These are phyloP conservation scores for Choloepus didactylus DNA, from an alignment of 2,797 vertebrate genomes.

Conservation along the genomic window DNA sequence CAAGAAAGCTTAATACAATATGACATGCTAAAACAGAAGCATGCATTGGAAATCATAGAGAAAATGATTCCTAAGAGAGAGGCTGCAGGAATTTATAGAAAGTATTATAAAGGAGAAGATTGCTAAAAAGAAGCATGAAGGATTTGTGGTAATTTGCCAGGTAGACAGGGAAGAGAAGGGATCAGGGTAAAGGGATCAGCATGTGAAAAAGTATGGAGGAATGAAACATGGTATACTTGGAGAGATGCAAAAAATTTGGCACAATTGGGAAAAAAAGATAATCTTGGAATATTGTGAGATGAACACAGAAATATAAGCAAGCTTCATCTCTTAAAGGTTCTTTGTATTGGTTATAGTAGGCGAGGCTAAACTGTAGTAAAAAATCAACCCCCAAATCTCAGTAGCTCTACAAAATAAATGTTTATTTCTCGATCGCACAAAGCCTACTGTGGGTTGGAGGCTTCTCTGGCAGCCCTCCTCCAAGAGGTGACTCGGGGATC, in stretches of 20 bases:
- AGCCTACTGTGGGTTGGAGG: not conserved
- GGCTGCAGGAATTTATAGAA: not conserved
- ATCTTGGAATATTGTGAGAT: not conserved
- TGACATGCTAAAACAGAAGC: not conserved
- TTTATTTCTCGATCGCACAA: not conserved
- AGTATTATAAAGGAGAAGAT: not conserved
- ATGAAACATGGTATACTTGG: not conserved
- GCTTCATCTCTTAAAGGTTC: not conserved
- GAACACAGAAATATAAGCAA: rapidly evolving
- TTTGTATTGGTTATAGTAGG: not conserved
- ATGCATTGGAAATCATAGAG: rapidly evolving
- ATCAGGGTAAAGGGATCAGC: too few species aligned
- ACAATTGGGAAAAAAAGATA: not conserved
- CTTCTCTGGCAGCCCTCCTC: not conserved
- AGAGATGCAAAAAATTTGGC: not conserved
- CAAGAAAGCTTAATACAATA: not conserved
- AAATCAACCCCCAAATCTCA: not conserved
- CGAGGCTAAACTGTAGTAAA: not conserved
- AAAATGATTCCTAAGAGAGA: too few species aligned
- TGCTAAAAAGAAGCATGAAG: too few species aligned
- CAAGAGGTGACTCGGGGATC: rapidly evolving
- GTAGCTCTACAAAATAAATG: not conserved
- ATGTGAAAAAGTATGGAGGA: too few species aligned
- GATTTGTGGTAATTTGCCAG: not conserved
- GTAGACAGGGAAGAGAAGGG: not conserved